These are phyloP conservation scores for Lineus longissimus DNA, from an alignment of 1,140 invertebrate genomes.

Conservation along the genomic window DNA sequence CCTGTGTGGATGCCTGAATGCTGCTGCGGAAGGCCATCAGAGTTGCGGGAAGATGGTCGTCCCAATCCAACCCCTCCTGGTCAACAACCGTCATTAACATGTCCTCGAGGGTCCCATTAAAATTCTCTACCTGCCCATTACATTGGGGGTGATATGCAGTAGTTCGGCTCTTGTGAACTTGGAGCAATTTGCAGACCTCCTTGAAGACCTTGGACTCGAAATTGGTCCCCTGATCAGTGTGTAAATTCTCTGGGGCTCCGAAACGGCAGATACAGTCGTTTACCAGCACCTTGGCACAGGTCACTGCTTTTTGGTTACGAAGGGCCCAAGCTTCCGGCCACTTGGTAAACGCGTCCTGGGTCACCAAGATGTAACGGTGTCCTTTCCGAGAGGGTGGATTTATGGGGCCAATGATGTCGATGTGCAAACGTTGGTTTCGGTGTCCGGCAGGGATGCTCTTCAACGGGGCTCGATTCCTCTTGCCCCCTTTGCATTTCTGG, in stretches of 20 bases:
- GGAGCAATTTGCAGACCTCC: constrained; percentile 17
- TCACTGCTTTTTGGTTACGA: constrained; percentile 20
- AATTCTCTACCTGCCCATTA: constrained; percentile 30
- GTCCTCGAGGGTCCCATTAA: constrained; percentile 23
- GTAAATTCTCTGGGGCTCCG: constrained; percentile 17
- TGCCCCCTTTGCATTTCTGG: too few species aligned
- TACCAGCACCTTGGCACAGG: constrained; percentile 3
- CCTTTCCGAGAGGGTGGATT: too few species aligned
- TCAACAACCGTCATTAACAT: constrained; percentile 31
- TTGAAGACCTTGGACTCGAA: constrained; percentile 22
- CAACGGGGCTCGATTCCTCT: too few species aligned
- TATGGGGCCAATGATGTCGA: too few species aligned
- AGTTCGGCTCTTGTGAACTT: constrained; percentile 18
- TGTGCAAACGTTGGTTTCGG: too few species aligned
- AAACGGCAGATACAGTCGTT: constrained; percentile 20
- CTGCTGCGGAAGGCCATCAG: constrained; percentile 16
- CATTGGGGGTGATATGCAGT: constrained; percentile 30
- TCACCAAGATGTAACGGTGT: too few species aligned
- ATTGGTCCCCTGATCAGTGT: constrained; percentile 21
- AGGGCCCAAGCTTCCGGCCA: too few species aligned
- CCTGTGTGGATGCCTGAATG: too few species aligned
- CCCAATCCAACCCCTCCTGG: constrained; percentile 29
- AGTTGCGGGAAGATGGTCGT: constrained; percentile 19
- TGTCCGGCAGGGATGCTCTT: too few species aligned
- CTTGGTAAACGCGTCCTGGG: too few species aligned